Conservation (phyloP, 2,888 invertebrate species). For the Parasteatoda lunata region DNA sequence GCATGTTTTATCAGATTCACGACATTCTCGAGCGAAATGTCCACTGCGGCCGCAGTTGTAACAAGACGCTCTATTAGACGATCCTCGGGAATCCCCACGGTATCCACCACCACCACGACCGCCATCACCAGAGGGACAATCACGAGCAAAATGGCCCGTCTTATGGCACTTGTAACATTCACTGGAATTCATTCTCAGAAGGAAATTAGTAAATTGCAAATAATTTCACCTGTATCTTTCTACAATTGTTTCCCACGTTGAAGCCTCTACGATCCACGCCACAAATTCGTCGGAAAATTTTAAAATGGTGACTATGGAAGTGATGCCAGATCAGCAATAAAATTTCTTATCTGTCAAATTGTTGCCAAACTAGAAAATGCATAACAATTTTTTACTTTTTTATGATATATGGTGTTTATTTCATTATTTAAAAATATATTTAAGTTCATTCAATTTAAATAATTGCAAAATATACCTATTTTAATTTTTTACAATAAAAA, state of each 20-base stretch:
- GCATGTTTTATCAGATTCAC: constrained; percentile 88
- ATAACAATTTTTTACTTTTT: no score
- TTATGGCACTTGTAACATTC: constrained; percentile 94
- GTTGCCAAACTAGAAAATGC: not conserved
- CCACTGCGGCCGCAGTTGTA: constrained; percentile 96
- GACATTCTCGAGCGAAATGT: constrained; percentile 94
- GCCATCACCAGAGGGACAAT: constrained; percentile 80
- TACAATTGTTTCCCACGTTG: not conserved
- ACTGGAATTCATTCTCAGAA: constrained; percentile 74
- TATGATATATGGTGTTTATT: no score
- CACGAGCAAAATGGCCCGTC: constrained; percentile 94
- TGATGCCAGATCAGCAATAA: not conserved
- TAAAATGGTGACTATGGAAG: not conserved
- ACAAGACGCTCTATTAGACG: constrained; percentile 79
- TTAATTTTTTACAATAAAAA: no score
- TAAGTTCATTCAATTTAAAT: no score
- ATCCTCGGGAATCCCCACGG: constrained; percentile 40
- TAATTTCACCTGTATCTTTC: not conserved
- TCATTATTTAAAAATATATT: no score
- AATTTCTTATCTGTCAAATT: not conserved
- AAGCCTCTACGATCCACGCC: not conserved
- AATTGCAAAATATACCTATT: no score
- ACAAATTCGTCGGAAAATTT: not conserved
- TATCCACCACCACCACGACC: constrained; percentile 63
- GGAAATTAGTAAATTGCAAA: constrained; percentile 18